Percentiles rank a stretch among this genome's conserved stretches.
phyloP scores from a whole-genome alignment of 2,888 invertebrate species.

The Drosophila recens region DNA sequence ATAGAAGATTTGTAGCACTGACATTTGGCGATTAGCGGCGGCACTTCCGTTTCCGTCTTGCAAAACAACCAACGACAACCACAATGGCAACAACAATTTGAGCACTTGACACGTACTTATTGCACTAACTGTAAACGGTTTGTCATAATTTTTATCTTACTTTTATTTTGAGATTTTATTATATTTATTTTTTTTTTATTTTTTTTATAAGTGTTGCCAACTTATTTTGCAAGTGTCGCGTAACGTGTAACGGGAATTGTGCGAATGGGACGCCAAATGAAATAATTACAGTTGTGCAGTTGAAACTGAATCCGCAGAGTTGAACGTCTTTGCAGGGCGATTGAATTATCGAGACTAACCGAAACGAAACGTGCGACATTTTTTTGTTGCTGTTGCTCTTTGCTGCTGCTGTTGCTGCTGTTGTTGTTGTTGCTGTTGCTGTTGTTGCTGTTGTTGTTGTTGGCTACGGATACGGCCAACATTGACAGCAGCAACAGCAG shows the following conservation, averaged over 20 bases:
- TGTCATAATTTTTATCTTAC: constrained; percentile 8
- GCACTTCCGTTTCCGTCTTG: constrained; percentile 53
- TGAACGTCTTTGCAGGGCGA: constrained; percentile 82
- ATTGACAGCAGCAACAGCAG: constrained; percentile 32
- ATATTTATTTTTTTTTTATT: not conserved
- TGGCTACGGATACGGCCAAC: constrained; percentile 66
- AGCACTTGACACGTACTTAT: constrained; percentile 42
- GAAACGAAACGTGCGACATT: constrained; percentile 80
- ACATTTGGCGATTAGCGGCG: constrained; percentile 30
- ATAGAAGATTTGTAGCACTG: constrained; percentile 31
- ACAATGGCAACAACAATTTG: constrained; percentile 1
- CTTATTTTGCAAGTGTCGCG: constrained; percentile 23
- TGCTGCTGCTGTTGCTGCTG: constrained; percentile 19
- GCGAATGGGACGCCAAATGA: constrained; percentile 13
- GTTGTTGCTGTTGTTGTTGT: constrained; percentile 42
- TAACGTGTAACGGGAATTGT: constrained; percentile 1
- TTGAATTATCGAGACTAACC: constrained; percentile 83
- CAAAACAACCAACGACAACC: constrained; percentile 4
- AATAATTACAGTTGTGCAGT: constrained; percentile 10
- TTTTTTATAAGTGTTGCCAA: constrained; percentile 38
- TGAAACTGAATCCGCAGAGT: constrained; percentile 40
- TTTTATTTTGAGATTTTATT: constrained; percentile 1
- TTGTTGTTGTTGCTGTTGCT: constrained; percentile 11
- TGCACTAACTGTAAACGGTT: constrained; percentile 14
- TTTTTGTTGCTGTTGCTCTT: constrained; percentile 71